These are phyloP conservation scores for Caenorhabditis angaria DNA, from an alignment of 2,888 invertebrate species.

Conservation along the genomic window DNA sequence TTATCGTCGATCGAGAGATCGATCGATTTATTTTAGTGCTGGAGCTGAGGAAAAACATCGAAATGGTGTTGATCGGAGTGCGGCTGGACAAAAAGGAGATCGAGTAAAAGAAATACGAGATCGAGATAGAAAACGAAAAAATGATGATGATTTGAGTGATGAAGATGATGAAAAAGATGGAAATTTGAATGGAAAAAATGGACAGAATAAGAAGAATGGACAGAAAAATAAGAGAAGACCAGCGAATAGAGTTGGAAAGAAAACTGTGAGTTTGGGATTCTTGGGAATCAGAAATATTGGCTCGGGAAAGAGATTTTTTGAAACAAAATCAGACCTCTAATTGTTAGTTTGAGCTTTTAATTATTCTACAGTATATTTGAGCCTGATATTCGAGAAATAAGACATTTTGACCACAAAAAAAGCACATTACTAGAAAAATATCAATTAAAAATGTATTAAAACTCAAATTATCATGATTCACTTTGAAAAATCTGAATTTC, in stretches of 20 bases:
- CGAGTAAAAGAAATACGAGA: not conserved
- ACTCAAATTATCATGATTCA: too few relatives aligned
- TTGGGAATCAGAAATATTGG: too few relatives aligned
- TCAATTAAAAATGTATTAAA: too few relatives aligned
- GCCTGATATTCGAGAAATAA: too few relatives aligned
- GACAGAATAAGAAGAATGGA: not conserved
- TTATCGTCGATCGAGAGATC: conserved; percentile 17
- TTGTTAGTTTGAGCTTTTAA: too few relatives aligned
- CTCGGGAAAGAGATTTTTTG: too few relatives aligned
- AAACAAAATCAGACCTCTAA: too few relatives aligned
- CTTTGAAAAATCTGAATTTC: conserved; percentile 2
- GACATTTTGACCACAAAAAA: conserved; percentile 9
- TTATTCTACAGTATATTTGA: too few relatives aligned
- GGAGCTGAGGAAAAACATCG: conserved; percentile 16
- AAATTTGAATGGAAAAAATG: not conserved
- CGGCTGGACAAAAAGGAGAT: not conserved
- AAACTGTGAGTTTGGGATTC: too few relatives aligned
- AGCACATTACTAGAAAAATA: too few relatives aligned
- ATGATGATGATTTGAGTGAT: not conserved
- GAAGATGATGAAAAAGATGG: not conserved
- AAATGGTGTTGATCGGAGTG: conserved; percentile 7
- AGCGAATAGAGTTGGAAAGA: too few relatives aligned
- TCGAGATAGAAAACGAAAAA: not conserved
- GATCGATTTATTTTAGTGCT: conserved; percentile 12
- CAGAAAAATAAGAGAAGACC: conserved; percentile 12